Evolutionary conservation across 2,888 invertebrate genomes (phyloP).

Genomic region (Dusona sp.): DNA sequence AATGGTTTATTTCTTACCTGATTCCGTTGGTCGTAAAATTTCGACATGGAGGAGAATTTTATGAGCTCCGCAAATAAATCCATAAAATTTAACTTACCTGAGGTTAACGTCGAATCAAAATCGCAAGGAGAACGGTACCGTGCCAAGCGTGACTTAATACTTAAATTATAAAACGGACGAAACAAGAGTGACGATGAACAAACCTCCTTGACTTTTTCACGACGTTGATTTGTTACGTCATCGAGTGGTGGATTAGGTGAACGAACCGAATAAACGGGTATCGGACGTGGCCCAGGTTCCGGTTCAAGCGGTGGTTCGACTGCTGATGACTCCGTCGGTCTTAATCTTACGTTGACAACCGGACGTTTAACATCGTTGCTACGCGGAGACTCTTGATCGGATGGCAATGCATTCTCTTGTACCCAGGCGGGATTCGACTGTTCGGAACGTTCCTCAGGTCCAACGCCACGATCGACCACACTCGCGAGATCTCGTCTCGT

Average conservation of each 20-base stretch:
- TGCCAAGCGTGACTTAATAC: neutral
- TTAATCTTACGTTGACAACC: constrained; percentile 73
- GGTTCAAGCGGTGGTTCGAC: constrained; percentile 73
- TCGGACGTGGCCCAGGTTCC: constrained; percentile 66
- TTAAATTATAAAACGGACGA: neutral
- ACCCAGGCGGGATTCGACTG: constrained; percentile 81
- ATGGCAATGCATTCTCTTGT: constrained; percentile 79
- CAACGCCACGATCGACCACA: constrained; percentile 80
- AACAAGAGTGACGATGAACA: constrained; percentile 41
- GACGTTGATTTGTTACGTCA: constrained; percentile 81
- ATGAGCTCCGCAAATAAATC: constrained; percentile 4
- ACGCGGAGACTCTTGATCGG: constrained; percentile 74
- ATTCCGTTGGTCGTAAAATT: constrained; percentile 10
- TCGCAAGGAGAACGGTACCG: neutral
- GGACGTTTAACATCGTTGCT: constrained; percentile 62
- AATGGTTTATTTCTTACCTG: constrained; percentile 24
- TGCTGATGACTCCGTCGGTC: constrained; percentile 73
- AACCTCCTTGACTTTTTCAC: constrained; percentile 84
- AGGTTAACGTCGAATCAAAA: neutral
- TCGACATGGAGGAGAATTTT: neutral
- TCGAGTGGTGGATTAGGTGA: constrained; percentile 81
- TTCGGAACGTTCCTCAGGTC: constrained; percentile 80
- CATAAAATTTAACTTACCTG: constrained; percentile 37
- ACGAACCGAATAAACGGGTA: constrained; percentile 74
- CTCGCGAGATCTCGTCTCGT: constrained; percentile 80